Base-by-base conservation (phyloP, 64 coral and sea anemone genomes). In the Porites australiensis region DNA sequence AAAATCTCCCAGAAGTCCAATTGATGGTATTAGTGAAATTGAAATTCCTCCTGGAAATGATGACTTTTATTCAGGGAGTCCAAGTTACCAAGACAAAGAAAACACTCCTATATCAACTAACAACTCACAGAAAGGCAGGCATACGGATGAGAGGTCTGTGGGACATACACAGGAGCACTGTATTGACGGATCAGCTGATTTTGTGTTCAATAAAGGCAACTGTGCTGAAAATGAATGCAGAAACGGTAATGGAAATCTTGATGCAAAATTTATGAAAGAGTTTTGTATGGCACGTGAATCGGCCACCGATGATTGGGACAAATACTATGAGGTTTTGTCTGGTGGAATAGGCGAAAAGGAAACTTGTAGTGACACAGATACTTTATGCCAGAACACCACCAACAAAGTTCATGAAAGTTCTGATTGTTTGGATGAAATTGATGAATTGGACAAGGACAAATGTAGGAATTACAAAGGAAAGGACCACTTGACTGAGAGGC, bases 231-330 rank as follows among this genome's bases (percentile, higher is more conserved):
- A 11, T 2, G 0, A 5, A 68, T n/a, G 51, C 16, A 22, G 16
- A 3, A 20, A 69, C 62, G 20, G 81, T 18, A 2, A 20, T 67
- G 81, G 51, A 68, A 68, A 64, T 68, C 19, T 96, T 45, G 95
- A 98, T 83, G 21, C 67, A 14, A 78, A 52, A 48, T 98, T 98
- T 51, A 15, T 98, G 22, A 83, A 98, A 46, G 92, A 98, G 64
- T 77, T 98, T n/a, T 98, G 62, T 62, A 91, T 44, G 44, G 74
- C 70, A 54, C 73, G 95, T 6, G 95, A 98, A 87, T 90, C 61
- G n/a, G 58, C 58, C 22, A 54, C 77, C 55, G 95, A 98, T 52
- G 88, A 93, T 21, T 98, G 95, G 95, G 72, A 79, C 46, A 91
- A 88, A 60, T 98, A 98, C 70, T 94, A 93, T 79, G 69, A 98